A percentile compares a stretch with the other conserved stretches of the same genome.
phyloP scores from a whole-genome alignment of 2,113 vertebrate species.

The Myiagra hebetior region DNA sequence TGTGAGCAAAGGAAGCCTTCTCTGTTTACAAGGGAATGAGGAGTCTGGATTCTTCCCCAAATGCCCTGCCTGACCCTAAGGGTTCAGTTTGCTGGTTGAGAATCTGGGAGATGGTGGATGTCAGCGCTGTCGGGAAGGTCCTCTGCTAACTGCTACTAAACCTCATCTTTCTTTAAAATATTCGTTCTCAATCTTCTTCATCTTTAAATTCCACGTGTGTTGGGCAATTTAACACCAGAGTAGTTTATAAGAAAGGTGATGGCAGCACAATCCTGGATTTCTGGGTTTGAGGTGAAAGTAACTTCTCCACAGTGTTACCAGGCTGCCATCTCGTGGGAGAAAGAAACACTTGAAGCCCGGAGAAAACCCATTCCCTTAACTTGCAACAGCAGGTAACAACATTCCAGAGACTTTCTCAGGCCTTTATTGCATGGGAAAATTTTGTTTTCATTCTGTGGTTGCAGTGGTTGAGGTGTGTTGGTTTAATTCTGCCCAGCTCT shows the following conservation, averaged over 20 bases:
- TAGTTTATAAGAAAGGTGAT: not conserved
- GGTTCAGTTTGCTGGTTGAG: not conserved
- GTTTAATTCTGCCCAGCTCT: not conserved
- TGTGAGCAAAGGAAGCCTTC: not conserved
- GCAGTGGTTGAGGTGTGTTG: not conserved
- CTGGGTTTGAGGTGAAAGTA: not conserved
- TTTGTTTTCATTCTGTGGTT: not conserved
- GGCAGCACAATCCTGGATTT: not conserved
- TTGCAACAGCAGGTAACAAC: not conserved
- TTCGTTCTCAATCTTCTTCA: not conserved
- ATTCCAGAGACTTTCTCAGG: not conserved
- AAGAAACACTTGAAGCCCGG: not conserved
- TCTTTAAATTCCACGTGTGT: not conserved
- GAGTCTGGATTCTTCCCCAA: constrained; percentile 3
- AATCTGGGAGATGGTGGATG: not conserved
- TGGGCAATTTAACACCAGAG: not conserved
- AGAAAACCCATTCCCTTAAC: not conserved
- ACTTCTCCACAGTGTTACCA: not conserved
- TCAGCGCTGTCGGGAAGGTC: not conserved
- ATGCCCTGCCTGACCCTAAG: constrained; percentile 13
- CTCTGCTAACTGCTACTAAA: not conserved
- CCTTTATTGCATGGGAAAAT: not conserved
- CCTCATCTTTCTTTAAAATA: not conserved
- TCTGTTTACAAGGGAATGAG: constrained; percentile 35
- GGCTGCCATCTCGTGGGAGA: constrained; percentile 69